Conservation (phyloP, 2,113 vertebrate species). For the Egretta garzetta region DNA sequence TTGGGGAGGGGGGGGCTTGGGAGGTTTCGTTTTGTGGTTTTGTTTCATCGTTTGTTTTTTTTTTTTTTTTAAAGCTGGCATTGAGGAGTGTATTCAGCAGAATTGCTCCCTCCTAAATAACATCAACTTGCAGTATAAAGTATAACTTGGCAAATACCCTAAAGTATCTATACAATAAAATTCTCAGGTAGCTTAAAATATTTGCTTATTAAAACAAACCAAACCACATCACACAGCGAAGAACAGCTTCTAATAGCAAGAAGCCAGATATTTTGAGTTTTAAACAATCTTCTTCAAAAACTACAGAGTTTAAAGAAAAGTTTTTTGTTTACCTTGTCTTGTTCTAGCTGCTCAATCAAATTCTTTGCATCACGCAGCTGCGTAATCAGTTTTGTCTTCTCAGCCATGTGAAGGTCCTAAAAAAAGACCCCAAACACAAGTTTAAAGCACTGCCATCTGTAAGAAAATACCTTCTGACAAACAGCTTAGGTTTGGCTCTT, state of each 20-base stretch:
- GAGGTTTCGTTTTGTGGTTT: background rate
- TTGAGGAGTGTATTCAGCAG: background rate
- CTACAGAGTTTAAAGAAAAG: background rate
- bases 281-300: background rate
- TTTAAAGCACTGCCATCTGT: slow-evolving; percentile 13
- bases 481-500: background rate
- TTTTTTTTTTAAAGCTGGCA: background rate
- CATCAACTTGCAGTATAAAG: background rate
- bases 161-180: background rate
- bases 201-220: background rate
- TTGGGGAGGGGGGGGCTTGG: too few species aligned
- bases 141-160: background rate
- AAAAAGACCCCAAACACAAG: background rate
- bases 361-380: slow-evolving; percentile 95
- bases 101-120: background rate
- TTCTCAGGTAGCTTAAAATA: background rate
- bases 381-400: slow-evolving; percentile 95
- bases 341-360: slow-evolving; percentile 94
- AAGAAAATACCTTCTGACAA: slow-evolving; percentile 23
- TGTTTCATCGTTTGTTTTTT: too few species aligned
- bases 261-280: background rate
- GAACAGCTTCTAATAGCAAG: slow-evolving; percentile 20
- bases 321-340: slow-evolving; percentile 90
- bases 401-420: slow-evolving; percentile 92
- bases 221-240: background rate